These are phyloP conservation scores for Oryctes rhinoceros DNA, from an alignment of 1,140 invertebrate genomes.

Conservation along the genomic window DNA sequence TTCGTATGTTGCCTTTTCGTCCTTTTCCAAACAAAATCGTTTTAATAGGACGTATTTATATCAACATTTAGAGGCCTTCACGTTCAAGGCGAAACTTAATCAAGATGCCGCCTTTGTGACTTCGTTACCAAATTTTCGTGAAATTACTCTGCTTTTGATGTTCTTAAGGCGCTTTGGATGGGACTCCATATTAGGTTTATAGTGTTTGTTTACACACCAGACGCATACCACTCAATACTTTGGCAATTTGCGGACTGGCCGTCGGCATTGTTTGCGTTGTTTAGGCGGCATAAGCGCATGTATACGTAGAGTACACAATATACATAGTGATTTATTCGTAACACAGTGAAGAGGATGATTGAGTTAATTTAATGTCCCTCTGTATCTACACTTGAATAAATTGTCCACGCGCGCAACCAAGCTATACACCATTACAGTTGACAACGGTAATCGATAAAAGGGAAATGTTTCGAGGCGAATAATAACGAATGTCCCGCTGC, in stretches of 20 bases:
- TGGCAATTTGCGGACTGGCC: neutral
- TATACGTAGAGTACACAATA: neutral
- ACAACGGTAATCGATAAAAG: constrained; percentile 25
- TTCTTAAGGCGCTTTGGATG: constrained; percentile 1
- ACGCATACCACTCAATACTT: neutral
- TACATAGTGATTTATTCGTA: constrained; percentile 20
- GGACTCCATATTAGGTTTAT: neutral
- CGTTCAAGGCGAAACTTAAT: too few species aligned
- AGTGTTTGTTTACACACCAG: neutral
- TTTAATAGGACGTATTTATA: too few species aligned
- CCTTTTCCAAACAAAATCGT: too few species aligned
- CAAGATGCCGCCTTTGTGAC: neutral
- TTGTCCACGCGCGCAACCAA: constrained; percentile 14
- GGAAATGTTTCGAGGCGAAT: neutral
- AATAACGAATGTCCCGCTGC: constrained; percentile 13
- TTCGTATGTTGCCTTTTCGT: too few species aligned
- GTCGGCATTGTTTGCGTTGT: neutral
- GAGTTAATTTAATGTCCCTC: constrained; percentile 34
- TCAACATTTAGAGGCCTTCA: too few species aligned
- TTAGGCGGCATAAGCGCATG: neutral
- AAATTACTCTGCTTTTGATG: neutral
- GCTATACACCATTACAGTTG: neutral
- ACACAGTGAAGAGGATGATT: constrained; percentile 13
- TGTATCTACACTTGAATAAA: constrained; percentile 25
- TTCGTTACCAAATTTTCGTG: neutral